Conservation (phyloP, 2,113 vertebrate species). For the Pteruthius melanotis region DNA sequence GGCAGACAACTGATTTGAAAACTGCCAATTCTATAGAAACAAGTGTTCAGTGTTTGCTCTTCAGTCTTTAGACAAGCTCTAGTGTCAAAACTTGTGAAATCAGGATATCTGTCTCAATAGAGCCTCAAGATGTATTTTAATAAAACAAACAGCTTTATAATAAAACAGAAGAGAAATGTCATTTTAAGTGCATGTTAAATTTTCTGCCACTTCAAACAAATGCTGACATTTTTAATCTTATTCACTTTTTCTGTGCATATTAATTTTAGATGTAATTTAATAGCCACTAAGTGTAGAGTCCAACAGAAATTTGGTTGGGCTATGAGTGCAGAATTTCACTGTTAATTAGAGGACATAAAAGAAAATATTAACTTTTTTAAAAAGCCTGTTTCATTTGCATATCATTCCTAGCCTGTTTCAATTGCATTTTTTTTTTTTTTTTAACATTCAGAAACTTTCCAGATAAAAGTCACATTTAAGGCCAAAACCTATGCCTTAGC, state of each 20-base stretch:
- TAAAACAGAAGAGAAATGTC: not conserved
- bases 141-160: not conserved
- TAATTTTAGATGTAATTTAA: slow-evolving; percentile 16
- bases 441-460: not conserved
- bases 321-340: not conserved
- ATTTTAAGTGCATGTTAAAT: not conserved
- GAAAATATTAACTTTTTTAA: not conserved
- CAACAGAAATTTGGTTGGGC: not conserved
- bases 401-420: not conserved
- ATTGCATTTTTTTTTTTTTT: not conserved
- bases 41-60: not conserved
- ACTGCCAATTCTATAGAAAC: not conserved
- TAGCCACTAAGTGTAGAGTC: not conserved
- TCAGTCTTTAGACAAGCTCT: not conserved
- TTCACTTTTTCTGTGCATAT: not conserved
- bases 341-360: not conserved
- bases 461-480: not conserved
- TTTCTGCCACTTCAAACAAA: slow-evolving; percentile 9
- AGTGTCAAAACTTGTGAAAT: not conserved
- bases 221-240: not conserved
- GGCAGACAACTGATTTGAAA: not conserved
- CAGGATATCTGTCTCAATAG: not conserved
- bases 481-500: not conserved
- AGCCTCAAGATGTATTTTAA: not conserved
- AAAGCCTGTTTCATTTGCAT: not conserved